These are phyloP conservation scores for Drosophila micromelanica DNA, from an alignment of 1,140 invertebrate genomes.

Conservation along the genomic window DNA sequence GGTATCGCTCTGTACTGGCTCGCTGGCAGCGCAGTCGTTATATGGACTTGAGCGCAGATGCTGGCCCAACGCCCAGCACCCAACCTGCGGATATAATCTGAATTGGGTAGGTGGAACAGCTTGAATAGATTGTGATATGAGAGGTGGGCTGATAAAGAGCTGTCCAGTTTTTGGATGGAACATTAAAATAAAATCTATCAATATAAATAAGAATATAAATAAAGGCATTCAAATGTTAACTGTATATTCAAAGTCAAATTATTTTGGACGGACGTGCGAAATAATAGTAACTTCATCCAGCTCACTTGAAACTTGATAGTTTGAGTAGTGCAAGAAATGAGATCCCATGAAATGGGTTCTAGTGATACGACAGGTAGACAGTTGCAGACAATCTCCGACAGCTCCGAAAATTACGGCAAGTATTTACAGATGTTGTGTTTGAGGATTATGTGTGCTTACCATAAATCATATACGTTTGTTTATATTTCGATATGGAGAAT, in stretches of 20 bases:
- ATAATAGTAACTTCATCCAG: too few relatives aligned
- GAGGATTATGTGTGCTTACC: too few relatives aligned
- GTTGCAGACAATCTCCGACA: too few relatives aligned
- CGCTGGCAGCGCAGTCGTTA: slow-evolving; percentile 67
- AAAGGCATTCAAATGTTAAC: slow-evolving; percentile 6
- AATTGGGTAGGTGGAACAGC: neutral
- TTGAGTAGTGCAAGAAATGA: neutral
- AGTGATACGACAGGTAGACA: too few relatives aligned
- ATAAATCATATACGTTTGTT: too few relatives aligned
- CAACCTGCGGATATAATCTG: slow-evolving; percentile 76
- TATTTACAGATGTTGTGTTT: too few relatives aligned
- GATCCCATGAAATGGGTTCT: too few relatives aligned
- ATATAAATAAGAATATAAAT: slow-evolving; percentile 26
- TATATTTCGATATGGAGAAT: too few relatives aligned
- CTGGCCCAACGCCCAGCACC: slow-evolving; percentile 49
- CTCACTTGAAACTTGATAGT: too few relatives aligned
- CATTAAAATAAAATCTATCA: slow-evolving; percentile 45
- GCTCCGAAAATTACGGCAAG: too few relatives aligned
- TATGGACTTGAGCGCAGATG: slow-evolving; percentile 51
- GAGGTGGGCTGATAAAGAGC: slow-evolving; percentile 44
- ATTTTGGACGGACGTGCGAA: neutral
- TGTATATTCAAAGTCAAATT: neutral
- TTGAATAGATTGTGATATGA: slow-evolving; percentile 65
- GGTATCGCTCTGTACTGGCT: slow-evolving; percentile 63
- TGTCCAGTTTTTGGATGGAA: slow-evolving; percentile 47